Conservation (phyloP, 2,113 vertebrate species). For the Albula goreensis region DNA sequence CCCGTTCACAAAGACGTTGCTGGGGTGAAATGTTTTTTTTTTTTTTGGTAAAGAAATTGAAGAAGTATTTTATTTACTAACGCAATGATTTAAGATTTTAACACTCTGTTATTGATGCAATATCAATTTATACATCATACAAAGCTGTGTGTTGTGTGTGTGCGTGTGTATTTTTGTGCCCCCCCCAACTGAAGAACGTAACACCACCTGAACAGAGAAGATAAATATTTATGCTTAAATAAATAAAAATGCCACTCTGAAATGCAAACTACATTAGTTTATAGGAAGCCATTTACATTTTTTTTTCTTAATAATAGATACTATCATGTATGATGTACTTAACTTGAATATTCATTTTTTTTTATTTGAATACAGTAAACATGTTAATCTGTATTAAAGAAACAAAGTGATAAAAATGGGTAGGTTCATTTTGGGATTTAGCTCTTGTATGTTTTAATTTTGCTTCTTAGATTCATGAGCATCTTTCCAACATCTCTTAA, state of each 20-base stretch:
- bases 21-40: conserved; percentile 38
- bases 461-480: background rate
- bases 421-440: conserved; percentile 11
- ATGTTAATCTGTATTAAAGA: conserved; percentile 51
- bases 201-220: conserved; percentile 59
- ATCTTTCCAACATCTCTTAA: background rate
- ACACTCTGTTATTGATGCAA: conserved; percentile 58
- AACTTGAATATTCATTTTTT: conserved; percentile 50
- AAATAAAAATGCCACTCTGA: conserved; percentile 34
- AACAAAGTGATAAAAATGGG: conserved; percentile 34
- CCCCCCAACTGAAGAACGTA: background rate
- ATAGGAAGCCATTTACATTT: conserved; percentile 39
- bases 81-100: conserved; percentile 31
- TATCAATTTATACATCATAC: conserved; percentile 56
- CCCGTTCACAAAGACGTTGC: conserved; percentile 36
- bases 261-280: conserved; percentile 42
- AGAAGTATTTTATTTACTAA: conserved; percentile 25
- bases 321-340: conserved; percentile 41
- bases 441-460: background rate
- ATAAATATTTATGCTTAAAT: conserved; percentile 59
- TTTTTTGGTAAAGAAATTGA: conserved; percentile 22
- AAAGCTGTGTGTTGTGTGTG: conserved; percentile 38
- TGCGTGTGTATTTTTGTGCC: conserved; percentile 8
- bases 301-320: conserved; percentile 42
- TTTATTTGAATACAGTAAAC: conserved; percentile 58